Evolutionary conservation across 2,888 invertebrate genomes (phyloP), one percentile per base, ranked within the genome.

Genomic region (Polydrusus cervinus): DNA sequence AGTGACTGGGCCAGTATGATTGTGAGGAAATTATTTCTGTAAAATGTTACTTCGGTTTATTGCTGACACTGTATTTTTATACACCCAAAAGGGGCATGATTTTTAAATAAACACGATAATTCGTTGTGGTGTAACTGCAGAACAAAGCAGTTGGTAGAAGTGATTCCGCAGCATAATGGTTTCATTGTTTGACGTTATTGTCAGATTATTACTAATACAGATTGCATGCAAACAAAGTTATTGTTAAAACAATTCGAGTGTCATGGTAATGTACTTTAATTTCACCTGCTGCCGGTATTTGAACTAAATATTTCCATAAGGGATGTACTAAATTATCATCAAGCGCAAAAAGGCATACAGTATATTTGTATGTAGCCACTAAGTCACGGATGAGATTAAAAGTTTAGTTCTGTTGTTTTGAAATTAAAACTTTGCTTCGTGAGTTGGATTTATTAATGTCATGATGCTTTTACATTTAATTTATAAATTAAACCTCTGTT

Each of bases 171-270:
- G 6, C n/a, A 14, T 45, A 43, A 45, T 65, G 9, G 49, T 38
- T 61, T 62, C 45, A 73, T 73, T 73, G 73, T 73, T 73, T 51
- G 51, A 30, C 34, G 65, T 25, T 67, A 67, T 73, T 67, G 67
- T 67, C 72, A 72, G 64, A 73, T 73, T 73, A 67, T 73, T 49
- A 16, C 30, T 66, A 73, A 62, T 73, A 16, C 60, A 53, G 43
- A 62, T 61, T 73, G 53, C 43, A 57, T 53, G 62, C 47, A 61
- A 73, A 67, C 38, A 61, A 67, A 67, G 51, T 73, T 73, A 53
- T 49, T 60, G 38, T 25, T 30, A 61, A 55, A 53, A 74, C 69
- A 74, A 69, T 74, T 55, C 68, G 45, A 64, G 62, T 55, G 74
- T 57, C 53, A 34, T 57, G 57, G 55, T 67, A 20, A 66, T 57